phyloP scores from a whole-genome alignment of 2,888 invertebrate genomes.

The Tenthredo mesomela region DNA sequence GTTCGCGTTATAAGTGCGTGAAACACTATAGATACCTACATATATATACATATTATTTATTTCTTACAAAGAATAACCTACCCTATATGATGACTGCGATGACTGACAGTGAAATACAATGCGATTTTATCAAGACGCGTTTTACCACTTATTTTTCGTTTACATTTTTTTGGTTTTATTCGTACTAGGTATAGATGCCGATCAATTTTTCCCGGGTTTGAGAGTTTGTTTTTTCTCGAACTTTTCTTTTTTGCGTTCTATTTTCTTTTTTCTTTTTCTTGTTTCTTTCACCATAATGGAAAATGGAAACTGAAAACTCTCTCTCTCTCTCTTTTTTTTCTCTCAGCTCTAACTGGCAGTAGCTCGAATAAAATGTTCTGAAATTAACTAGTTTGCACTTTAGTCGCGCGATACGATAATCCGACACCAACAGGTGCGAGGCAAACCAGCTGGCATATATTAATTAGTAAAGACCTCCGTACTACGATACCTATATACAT shows the following conservation, averaged over 20 bases:
- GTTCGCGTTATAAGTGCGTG: not conserved
- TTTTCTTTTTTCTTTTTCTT: not conserved
- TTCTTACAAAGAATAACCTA: not conserved
- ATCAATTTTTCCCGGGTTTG: not conserved
- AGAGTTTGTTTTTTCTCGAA: not conserved
- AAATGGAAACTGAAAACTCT: not conserved
- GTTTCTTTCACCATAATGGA: too few species aligned
- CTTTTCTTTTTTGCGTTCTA: not conserved
- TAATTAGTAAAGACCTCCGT: constrained; percentile 46
- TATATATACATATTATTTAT: not conserved
- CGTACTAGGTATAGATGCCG: not conserved
- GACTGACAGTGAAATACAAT: not conserved
- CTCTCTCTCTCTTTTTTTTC: not conserved
- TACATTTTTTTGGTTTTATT: not conserved
- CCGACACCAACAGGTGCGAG: constrained; percentile 45
- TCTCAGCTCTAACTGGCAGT: not conserved
- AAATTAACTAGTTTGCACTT: constrained; percentile 30
- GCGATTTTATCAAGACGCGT: not conserved
- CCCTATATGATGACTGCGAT: not conserved
- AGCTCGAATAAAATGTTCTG: constrained; percentile 6
- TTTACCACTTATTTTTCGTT: not conserved
- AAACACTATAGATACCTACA: not conserved
- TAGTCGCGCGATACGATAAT: constrained; percentile 44
- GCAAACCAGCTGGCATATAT: constrained; percentile 38
- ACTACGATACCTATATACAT: constrained; percentile 1